phyloP scores from a whole-genome alignment of 2,888 invertebrate genomes.

The Andrena dorsata region DNA sequence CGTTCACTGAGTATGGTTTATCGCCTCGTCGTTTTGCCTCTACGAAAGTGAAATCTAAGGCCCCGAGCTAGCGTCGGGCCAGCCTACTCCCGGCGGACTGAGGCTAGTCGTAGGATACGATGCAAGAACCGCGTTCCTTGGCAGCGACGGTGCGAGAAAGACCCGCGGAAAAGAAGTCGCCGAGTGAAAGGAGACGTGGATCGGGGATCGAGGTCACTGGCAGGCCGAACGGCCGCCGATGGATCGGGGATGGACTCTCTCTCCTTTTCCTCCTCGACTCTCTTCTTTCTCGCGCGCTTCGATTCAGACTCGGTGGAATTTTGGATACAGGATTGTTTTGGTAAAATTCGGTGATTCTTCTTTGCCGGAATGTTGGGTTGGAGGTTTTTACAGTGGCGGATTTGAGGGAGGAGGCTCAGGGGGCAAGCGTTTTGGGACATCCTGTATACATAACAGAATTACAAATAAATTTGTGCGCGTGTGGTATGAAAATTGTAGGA shows the following conservation, averaged over 20 bases:
- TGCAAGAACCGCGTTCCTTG: constrained; percentile 48
- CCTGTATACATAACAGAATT: too few species aligned
- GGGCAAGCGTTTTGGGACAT: too few species aligned
- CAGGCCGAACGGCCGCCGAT: constrained; percentile 51
- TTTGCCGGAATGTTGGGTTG: too few species aligned
- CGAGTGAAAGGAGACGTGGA: constrained; percentile 83
- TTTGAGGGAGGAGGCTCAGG: too few species aligned
- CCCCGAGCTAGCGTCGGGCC: constrained; percentile 16
- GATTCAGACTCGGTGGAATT: not conserved
- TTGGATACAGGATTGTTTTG: too few species aligned
- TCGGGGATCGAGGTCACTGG: constrained; percentile 81
- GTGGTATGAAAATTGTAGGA: too few species aligned
- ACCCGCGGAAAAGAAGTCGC: constrained; percentile 78
- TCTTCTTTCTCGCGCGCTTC: constrained; percentile 6
- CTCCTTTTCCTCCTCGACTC: constrained; percentile 44
- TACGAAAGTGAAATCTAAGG: constrained; percentile 68
- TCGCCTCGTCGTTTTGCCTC: constrained; percentile 27
- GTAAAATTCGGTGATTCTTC: too few species aligned
- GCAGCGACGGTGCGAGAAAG: constrained; percentile 68
- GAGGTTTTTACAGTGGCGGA: too few species aligned
- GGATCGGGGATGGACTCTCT: constrained; percentile 67
- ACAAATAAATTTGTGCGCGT: too few species aligned
- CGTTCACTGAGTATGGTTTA: not conserved
- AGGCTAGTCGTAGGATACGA: constrained; percentile 43
- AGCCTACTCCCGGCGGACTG: constrained; percentile 50